Evolutionary conservation across 2,797 vertebrate species (phyloP).

Genomic region (Acanthurus tractus): DNA sequence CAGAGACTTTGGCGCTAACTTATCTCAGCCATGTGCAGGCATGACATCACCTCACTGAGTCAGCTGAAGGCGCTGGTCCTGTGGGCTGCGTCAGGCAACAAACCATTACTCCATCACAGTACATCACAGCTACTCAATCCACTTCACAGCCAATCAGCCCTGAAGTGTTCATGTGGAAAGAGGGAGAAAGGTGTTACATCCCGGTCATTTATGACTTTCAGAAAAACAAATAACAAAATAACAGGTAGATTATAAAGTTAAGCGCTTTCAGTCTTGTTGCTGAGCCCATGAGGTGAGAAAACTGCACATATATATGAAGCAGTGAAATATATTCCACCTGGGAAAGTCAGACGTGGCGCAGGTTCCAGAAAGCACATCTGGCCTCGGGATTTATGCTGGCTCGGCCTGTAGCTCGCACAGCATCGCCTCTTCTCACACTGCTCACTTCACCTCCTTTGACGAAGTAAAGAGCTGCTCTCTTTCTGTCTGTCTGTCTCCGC

Average conservation of each 20-base stretch:
- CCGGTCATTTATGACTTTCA: conserved; percentile 40
- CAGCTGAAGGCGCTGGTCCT: conserved; percentile 30
- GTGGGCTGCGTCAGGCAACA: not conserved
- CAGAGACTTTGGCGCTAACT: not conserved
- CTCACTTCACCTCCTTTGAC: conserved; percentile 34
- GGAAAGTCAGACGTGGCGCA: conserved; percentile 30
- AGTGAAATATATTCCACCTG: conserved; percentile 48
- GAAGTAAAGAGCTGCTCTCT: not conserved
- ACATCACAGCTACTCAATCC: conserved; percentile 51
- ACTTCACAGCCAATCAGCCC: conserved; percentile 40
- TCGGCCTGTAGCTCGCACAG: conserved; percentile 12
- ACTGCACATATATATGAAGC: conserved; percentile 13
- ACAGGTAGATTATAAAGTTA: conserved; percentile 10
- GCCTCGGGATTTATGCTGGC: conserved; percentile 51
- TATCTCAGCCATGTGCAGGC: not conserved
- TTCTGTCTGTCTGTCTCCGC: not conserved
- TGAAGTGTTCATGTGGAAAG: conserved; percentile 27
- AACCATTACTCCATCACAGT: not conserved
- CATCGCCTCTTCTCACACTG: conserved; percentile 32
- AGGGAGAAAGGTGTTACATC: conserved; percentile 49
- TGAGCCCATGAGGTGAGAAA: conserved; percentile 17
- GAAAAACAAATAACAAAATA: conserved; percentile 8
- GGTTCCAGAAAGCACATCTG: conserved; percentile 61
- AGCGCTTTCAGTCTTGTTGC: conserved; percentile 18
- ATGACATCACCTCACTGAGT: conserved; percentile 36